Evolutionary conservation across 23 tunicate species (phyloP).

Genomic region (Botrylloides violaceus): DNA sequence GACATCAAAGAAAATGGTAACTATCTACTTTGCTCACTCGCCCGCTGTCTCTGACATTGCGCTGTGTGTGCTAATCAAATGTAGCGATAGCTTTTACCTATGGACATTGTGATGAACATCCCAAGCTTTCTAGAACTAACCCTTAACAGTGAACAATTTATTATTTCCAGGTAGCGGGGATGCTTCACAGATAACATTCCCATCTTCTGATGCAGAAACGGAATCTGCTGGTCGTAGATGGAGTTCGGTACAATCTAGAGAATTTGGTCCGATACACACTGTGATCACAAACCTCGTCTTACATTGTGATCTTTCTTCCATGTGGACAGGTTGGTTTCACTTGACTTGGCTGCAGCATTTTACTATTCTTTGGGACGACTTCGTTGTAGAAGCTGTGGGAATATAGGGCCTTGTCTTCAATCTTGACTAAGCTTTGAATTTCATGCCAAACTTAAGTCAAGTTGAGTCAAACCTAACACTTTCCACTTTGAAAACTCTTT

Average conservation of each 20-base stretch:
- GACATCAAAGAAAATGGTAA: not conserved
- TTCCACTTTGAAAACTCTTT: too few relatives aligned
- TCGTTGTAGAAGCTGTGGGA: too few relatives aligned
- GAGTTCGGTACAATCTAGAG: slow-evolving; percentile 78
- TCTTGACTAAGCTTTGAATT: too few relatives aligned
- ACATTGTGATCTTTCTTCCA: slow-evolving; percentile 35
- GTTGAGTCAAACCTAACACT: too few relatives aligned
- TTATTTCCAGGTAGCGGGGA: slow-evolving; percentile 15
- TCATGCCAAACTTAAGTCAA: too few relatives aligned
- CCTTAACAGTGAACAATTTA: too few relatives aligned
- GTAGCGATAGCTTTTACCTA: too few relatives aligned
- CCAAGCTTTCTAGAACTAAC: too few relatives aligned
- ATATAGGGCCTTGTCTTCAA: too few relatives aligned
- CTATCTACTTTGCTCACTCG: not conserved
- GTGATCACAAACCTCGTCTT: slow-evolving; percentile 40
- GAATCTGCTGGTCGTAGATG: slow-evolving; percentile 52
- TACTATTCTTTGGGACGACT: too few relatives aligned
- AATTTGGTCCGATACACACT: slow-evolving; percentile 51
- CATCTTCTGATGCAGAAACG: slow-evolving; percentile 3
- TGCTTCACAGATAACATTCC: not conserved
- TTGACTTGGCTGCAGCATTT: not conserved
- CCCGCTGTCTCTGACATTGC: not conserved
- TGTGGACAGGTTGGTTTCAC: slow-evolving; percentile 32
- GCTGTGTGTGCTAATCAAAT: not conserved
- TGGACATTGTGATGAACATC: too few relatives aligned